Conservation (phyloP, 2,888 invertebrate genomes). For the Perdita meconis region DNA sequence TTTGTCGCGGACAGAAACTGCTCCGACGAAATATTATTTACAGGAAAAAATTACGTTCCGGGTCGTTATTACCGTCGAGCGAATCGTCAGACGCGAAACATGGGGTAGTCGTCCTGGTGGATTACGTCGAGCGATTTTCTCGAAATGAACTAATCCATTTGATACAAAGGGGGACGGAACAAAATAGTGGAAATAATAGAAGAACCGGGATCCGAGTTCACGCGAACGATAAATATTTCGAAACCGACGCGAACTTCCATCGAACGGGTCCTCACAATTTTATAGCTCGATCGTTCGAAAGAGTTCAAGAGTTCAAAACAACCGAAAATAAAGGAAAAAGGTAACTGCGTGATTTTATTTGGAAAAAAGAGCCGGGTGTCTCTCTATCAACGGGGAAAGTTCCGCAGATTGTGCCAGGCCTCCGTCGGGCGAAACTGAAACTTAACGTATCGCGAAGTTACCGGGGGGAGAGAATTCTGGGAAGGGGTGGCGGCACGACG, state of each 20-base stretch:
- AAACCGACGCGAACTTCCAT: neutral
- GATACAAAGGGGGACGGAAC: no score
- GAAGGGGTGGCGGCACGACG: slow-evolving; percentile 9
- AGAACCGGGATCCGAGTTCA: no score
- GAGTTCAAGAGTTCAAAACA: slow-evolving; percentile 9
- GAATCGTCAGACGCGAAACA: neutral
- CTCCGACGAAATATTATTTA: neutral
- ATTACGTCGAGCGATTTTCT: no score
- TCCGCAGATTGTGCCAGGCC: slow-evolving; percentile 27
- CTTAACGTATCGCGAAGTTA: slow-evolving; percentile 60
- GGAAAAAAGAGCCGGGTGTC: neutral
- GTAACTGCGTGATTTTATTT: slow-evolving; percentile 53
- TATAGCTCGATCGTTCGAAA: neutral
- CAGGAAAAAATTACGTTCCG: neutral
- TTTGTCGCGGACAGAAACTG: neutral
- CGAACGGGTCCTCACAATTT: neutral
- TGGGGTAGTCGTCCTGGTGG: neutral
- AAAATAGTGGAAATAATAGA: no score
- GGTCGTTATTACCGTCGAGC: neutral
- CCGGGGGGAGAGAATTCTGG: slow-evolving; percentile 42
- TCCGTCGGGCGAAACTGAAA: slow-evolving; percentile 50
- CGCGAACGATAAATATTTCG: neutral
- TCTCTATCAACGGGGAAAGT: slow-evolving; percentile 33
- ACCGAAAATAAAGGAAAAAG: slow-evolving; percentile 25
- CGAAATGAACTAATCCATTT: no score